Conservation (phyloP, 2,113 vertebrate species). For the Hyla sarda region DNA sequence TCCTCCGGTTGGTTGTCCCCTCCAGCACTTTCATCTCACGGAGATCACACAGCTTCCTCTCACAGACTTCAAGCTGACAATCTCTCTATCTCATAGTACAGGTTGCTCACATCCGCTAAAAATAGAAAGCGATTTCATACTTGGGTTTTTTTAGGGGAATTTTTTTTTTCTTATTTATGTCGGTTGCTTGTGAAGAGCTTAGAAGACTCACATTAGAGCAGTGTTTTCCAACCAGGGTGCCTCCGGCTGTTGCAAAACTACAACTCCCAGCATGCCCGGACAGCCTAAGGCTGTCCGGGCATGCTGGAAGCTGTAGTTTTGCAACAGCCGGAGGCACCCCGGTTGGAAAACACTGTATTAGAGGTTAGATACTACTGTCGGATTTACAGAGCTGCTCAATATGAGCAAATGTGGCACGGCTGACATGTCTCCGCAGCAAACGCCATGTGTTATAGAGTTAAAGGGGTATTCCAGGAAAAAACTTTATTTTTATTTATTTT, state of each 20-base stretch:
- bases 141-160: neutral
- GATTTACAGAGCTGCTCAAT: neutral
- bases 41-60: conserved; percentile 2
- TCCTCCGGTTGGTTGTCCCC: neutral
- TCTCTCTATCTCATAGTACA: neutral
- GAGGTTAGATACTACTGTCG: neutral
- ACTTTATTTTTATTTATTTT: too few species aligned
- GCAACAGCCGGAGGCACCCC: too few species aligned
- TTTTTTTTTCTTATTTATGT: neutral
- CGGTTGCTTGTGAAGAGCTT: neutral
- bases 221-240: too few species aligned
- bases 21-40: neutral
- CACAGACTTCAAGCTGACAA: neutral
- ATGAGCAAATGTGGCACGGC: neutral
- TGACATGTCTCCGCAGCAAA: neutral
- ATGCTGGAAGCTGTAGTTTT: too few species aligned
- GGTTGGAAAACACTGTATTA: too few species aligned
- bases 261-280: too few species aligned
- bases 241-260: too few species aligned
- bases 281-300: too few species aligned
- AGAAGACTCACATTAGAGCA: neutral
- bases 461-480: too few species aligned
- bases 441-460: neutral
- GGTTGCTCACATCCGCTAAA: neutral
- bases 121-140: neutral